Evolutionary conservation across 2,113 vertebrate genomes (phyloP).

Genomic region (Probosciger aterrimus): DNA sequence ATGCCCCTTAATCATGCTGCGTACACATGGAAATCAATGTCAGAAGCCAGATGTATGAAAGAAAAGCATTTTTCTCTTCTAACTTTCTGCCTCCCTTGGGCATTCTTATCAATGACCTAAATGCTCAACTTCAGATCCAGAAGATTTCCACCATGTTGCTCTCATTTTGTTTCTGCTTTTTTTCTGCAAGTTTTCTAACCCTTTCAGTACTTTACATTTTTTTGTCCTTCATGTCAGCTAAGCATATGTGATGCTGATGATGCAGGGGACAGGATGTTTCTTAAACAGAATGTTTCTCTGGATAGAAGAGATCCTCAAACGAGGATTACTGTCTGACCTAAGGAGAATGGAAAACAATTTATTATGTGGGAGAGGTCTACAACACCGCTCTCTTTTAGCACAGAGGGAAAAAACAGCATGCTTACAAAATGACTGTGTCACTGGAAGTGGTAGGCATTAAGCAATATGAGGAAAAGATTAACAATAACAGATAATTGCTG

Average conservation of each 20-base stretch:
- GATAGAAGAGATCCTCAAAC: not conserved
- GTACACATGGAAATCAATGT: constrained; percentile 4
- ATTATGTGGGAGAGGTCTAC: not conserved
- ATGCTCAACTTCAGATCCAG: constrained; percentile 21
- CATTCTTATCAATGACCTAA: constrained; percentile 39
- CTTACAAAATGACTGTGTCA: not conserved
- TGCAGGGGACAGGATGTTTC: not conserved
- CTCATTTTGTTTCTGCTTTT: not conserved
- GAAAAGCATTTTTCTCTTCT: constrained; percentile 26
- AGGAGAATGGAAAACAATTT: not conserved
- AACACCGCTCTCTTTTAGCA: not conserved
- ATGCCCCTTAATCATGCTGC: constrained; percentile 44
- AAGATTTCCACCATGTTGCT: constrained; percentile 31
- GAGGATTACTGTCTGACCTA: not conserved
- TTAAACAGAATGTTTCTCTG: not conserved
- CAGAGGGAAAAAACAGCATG: not conserved
- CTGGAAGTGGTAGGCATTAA: not conserved
- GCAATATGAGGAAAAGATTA: constrained; percentile 29
- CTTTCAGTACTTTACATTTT: not conserved
- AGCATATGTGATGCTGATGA: not conserved
- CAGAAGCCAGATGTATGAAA: constrained; percentile 37
- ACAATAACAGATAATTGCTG: constrained; percentile 26
- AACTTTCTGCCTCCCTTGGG: not conserved
- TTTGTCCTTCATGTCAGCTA: not conserved
- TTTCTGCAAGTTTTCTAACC: not conserved